Evolutionary conservation across 2,888 invertebrate species (phyloP), one percentile per base, ranked within the genome.

Genomic region (Cetonia aurata): DNA sequence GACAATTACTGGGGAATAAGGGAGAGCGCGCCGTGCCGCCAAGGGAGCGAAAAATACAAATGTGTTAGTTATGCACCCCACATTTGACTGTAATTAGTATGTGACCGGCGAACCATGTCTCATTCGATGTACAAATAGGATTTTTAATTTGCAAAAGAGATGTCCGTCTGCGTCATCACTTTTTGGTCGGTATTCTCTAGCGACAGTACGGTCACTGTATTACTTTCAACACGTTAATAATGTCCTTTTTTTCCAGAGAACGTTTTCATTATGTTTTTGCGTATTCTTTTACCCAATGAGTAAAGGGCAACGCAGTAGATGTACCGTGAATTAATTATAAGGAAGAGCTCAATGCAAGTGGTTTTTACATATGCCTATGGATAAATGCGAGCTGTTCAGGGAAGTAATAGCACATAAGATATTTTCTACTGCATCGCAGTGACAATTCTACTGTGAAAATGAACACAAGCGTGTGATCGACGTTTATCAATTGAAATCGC

Each of bases 21-120:
- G 67, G 55, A 55, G 31, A 56, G 57, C 33, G 25, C 25, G 37
- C 42, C 37, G 37, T 37, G 37, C 67, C 25, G 33, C 19, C 10
- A 48, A 68, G 67, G 67, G 67, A 68, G 67, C 44, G 48, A 48
- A 65, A 65, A 65, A 52, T 57, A 57, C 50, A 50, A 68, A 68
- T 68, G 67, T 68, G 56, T 68, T 68, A 68, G 67, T 68, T 68
- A 68, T 68, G 67, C 67, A 68, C 67, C 67, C 67, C 17, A 68
- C 67, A 68, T 57, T 68, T 68, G 67, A 57, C 67, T 68, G 67
- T 50, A 68, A 68, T 68, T 68, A 68, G 67, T 57, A 68, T 57
- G 57, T 57, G 67, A 68, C 67, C 67, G 48, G 25, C 67, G 19
- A 44, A 65, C 62, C 50, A 37, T 52, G 62, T 68, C 56, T 57